A percentile compares a stretch with the other conserved stretches of the same genome.
phyloP scores from a whole-genome alignment of 1,140 invertebrate genomes.

The Chrysopa pallens region DNA sequence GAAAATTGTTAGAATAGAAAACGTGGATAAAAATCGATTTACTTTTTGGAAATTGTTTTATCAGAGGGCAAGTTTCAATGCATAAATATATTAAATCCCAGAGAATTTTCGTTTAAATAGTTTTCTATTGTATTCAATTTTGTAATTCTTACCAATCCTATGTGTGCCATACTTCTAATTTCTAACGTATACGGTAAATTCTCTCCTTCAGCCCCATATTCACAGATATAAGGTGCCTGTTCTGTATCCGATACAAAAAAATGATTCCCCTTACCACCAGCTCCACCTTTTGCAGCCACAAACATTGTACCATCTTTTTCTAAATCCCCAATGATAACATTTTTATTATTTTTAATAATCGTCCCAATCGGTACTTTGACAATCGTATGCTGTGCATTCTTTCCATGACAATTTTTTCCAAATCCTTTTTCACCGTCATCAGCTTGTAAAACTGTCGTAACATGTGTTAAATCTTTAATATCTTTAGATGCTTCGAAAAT shows the following conservation, averaged over 20 bases:
- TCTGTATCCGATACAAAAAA: conserved; percentile 73
- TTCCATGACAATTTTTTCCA: conserved; percentile 43
- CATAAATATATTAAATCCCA: no score
- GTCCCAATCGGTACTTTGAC: conserved; percentile 81
- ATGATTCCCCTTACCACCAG: conserved; percentile 87
- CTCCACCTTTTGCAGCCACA: conserved; percentile 83
- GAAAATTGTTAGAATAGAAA: no score
- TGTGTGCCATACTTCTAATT: conserved; percentile 81
- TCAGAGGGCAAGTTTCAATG: no score
- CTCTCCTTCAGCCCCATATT: conserved; percentile 79
- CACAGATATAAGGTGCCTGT: conserved; percentile 69
- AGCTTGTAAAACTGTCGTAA: conserved; percentile 39
- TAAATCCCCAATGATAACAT: conserved; percentile 53
- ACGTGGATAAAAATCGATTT: no score
- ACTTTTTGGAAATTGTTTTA: conserved; percentile 1
- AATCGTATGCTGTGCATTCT: conserved; percentile 61
- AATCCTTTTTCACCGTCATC: conserved; percentile 52
- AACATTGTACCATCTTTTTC: conserved; percentile 58
- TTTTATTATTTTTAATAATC: conserved; percentile 44
- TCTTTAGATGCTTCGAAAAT: conserved; percentile 58
- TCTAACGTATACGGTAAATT: conserved; percentile 53
- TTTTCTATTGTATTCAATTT: no score
- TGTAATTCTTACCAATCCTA: conserved; percentile 57
- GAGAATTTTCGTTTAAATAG: no score
- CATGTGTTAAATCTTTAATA: conserved; percentile 54